Percentiles rank a stretch among this genome's conserved stretches.
Evolutionary conservation across 2,113 vertebrate genomes (phyloP).

Genomic region (Aptenodytes forsteri): DNA sequence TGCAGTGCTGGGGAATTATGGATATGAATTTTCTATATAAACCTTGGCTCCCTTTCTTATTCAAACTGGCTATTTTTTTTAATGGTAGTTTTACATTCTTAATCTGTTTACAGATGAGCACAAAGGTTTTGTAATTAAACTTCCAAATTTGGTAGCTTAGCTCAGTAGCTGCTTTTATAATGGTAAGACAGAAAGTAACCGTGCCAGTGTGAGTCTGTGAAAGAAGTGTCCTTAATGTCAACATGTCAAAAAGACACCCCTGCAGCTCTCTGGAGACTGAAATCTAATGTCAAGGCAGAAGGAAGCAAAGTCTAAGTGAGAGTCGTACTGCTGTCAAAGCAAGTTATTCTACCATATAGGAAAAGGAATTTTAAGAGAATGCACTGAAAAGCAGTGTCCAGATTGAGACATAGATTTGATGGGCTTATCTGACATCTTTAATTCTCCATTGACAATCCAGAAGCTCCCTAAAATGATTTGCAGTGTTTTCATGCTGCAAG

Average conservation of each 20-base stretch:
- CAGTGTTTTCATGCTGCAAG: constrained; percentile 60
- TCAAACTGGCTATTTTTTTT: not conserved
- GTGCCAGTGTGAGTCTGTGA: constrained; percentile 18
- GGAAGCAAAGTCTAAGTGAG: constrained; percentile 30
- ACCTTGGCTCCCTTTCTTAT: not conserved
- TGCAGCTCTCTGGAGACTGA: constrained; percentile 48
- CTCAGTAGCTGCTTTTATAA: not conserved
- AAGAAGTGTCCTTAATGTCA: constrained; percentile 65
- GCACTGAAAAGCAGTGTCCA: constrained; percentile 27
- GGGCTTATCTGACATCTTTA: constrained; percentile 52
- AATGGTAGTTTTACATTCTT: not conserved
- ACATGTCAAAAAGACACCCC: constrained; percentile 53
- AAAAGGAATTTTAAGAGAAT: constrained; percentile 47
- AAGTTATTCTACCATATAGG: constrained; percentile 38
- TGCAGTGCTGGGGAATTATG: not conserved
- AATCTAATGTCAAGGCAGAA: constrained; percentile 54
- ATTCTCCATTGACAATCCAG: constrained; percentile 40
- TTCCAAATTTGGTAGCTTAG: not conserved
- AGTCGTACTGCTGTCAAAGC: constrained; percentile 31
- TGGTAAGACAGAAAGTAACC: not conserved
- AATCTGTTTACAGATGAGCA: not conserved
- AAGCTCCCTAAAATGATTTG: constrained; percentile 67
- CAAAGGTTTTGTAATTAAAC: not conserved
- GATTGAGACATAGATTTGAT: constrained; percentile 51
- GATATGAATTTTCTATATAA: not conserved